phyloP scores from a whole-genome alignment of 2,113 vertebrate species.

The Bucco capensis region DNA sequence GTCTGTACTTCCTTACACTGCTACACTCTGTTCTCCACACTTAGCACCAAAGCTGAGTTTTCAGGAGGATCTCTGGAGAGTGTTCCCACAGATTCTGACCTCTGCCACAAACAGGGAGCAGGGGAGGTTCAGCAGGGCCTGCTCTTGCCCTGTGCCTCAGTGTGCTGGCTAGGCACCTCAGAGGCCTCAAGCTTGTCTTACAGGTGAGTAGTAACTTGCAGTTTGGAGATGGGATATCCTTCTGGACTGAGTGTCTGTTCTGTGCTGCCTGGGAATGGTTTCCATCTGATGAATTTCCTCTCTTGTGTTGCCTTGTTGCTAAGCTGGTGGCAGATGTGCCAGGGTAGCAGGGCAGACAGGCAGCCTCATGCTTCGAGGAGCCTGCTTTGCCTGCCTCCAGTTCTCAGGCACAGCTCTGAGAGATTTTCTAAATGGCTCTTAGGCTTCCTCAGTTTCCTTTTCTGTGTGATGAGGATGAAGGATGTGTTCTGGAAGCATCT shows the following conservation, averaged over 20 bases:
- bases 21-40: not conserved
- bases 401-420: not conserved
- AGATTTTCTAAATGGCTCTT: not conserved
- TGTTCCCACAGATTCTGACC: not conserved
- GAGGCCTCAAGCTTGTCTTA: not conserved
- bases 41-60: not conserved
- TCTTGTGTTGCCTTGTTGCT: not conserved
- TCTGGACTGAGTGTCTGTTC: not conserved
- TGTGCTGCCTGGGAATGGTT: not conserved
- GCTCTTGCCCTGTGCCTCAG: not conserved
- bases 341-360: not conserved
- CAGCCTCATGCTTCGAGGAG: not conserved
- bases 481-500: not conserved
- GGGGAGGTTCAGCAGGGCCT: not conserved
- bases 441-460: slow-evolving; percentile 20
- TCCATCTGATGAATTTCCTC: not conserved
- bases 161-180: not conserved
- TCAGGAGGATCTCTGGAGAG: not conserved
- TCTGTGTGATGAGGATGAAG: not conserved
- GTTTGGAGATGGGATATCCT: not conserved
- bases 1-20: accelerated
- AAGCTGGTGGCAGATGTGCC: not conserved
- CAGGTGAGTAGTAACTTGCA: not conserved
- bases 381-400: not conserved
- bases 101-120: not conserved